Percentiles rank a stretch among this genome's conserved stretches.
phyloP scores from a whole-genome alignment of 2,113 vertebrate genomes.

The Ceyx melanurus region DNA sequence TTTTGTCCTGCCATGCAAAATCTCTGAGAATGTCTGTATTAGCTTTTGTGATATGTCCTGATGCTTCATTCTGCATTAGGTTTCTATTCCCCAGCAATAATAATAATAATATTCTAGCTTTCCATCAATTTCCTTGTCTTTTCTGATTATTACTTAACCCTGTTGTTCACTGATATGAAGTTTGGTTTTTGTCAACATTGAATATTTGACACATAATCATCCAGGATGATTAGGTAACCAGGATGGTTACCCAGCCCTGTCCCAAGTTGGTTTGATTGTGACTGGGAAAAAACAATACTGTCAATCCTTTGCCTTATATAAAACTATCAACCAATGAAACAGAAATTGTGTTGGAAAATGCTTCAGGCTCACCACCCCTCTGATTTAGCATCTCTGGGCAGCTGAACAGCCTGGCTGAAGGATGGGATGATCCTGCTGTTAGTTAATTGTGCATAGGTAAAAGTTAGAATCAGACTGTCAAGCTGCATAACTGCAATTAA shows the following conservation, averaged over 20 bases:
- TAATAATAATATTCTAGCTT: background rate
- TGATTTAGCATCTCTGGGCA: constrained; percentile 62
- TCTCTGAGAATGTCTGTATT: background rate
- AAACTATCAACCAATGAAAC: background rate
- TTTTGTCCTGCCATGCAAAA: background rate
- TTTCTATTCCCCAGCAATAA: background rate
- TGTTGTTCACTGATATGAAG: background rate
- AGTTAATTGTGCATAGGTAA: constrained; percentile 47
- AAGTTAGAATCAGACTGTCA: constrained; percentile 21
- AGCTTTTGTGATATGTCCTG: background rate
- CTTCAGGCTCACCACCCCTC: constrained; percentile 31
- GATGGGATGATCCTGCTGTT: constrained; percentile 50
- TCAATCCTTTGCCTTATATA: background rate
- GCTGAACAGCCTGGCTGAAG: constrained; percentile 62
- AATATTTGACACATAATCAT: background rate
- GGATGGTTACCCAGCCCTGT: background rate
- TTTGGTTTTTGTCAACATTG: background rate
- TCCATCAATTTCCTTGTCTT: background rate
- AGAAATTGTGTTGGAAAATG: constrained; percentile 15
- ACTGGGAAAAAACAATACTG: background rate
- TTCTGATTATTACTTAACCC: background rate
- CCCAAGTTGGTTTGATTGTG: background rate
- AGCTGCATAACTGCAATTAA: constrained; percentile 14
- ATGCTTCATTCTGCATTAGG: background rate
- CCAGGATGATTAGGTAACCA: background rate